Evolutionary conservation across 2,888 invertebrate genomes (phyloP), one percentile per base, ranked within the genome.

Genomic region (Linnaemya vulpina): DNA sequence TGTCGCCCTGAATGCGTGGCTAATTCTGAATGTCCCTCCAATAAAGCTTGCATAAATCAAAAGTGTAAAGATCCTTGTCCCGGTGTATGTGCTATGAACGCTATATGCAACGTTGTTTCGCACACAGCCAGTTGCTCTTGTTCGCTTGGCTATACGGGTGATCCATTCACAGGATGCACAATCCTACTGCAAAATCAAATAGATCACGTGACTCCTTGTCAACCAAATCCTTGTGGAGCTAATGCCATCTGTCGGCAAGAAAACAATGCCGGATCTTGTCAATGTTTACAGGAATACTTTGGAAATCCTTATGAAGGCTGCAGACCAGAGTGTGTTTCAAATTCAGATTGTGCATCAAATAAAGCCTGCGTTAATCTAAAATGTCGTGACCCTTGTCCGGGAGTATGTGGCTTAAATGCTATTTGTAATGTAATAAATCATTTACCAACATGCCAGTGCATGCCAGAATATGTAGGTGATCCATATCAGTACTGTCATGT

Each of bases 361-460:
- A 94, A 94, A 90, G 95, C 96, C 87, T 96, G 96, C 89, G 93
- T 95, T 4, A 94, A 94, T 87, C 95, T 95, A 87, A 96, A 96
- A 92, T 97, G 97, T 90, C 93, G 94, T 89, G 95, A 97, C 92
- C 96, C 96, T 20, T 97, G 96, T 88, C 95, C 95, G 8, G 96
- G 96, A 86, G 94, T 95, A 17, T 97, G 97, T 90, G 96, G 96
- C 3, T 93, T 94, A 80, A 95, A 96, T 88, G 95, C 96, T 5
- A 91, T 94, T 67, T 96, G 96, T 90, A 94, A 95, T 91, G 95
- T 95, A 9, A 93, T 95, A 5, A 95, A 95, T 89, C 95, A 96
- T 92, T 90, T 96, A 87, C 95, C 95, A 79, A 93, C 94, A 49
- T 95, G 96, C 89, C 94, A 94, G 79, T 97, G 97, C 90, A 92